These are phyloP conservation scores for Sternotherus odoratus DNA, from an alignment of 2,797 vertebrate species.

Conservation along the genomic window DNA sequence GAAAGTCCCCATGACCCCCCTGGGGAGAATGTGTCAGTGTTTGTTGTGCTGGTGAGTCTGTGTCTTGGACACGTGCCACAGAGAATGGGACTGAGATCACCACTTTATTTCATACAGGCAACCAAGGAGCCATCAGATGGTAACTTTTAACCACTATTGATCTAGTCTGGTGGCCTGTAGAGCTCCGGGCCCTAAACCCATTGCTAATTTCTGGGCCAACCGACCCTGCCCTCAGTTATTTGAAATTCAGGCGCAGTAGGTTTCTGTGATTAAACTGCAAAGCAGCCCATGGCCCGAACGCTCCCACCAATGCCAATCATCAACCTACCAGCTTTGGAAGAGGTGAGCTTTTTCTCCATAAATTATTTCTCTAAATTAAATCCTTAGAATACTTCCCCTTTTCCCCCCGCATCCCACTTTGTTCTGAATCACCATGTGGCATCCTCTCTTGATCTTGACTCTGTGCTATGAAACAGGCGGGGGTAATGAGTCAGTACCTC, in stretches of 20 bases:
- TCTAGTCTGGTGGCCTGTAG: background rate
- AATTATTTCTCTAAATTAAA: background rate
- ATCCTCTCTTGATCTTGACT: background rate
- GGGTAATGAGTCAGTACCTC: background rate
- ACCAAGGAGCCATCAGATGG: background rate
- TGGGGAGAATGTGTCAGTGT: background rate
- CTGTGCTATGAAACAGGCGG: rapidly evolving
- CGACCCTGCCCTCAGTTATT: background rate
- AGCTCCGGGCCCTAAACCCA: background rate
- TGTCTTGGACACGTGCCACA: background rate
- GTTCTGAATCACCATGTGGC: rapidly evolving
- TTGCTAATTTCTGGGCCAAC: background rate
- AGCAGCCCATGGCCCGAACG: conserved; percentile 21
- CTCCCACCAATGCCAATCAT: background rate
- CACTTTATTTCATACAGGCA: background rate
- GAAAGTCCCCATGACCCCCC: background rate
- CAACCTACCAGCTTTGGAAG: background rate
- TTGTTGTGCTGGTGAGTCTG: background rate
- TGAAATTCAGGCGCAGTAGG: background rate
- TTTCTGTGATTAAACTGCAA: background rate
- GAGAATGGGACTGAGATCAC: background rate
- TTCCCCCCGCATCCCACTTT: rapidly evolving
- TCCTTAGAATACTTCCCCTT: background rate
- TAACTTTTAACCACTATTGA: background rate
- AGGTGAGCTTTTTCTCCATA: background rate